Base-by-base conservation (phyloP, 2,113 vertebrate genomes). In the Ptyas mucosa region DNA sequence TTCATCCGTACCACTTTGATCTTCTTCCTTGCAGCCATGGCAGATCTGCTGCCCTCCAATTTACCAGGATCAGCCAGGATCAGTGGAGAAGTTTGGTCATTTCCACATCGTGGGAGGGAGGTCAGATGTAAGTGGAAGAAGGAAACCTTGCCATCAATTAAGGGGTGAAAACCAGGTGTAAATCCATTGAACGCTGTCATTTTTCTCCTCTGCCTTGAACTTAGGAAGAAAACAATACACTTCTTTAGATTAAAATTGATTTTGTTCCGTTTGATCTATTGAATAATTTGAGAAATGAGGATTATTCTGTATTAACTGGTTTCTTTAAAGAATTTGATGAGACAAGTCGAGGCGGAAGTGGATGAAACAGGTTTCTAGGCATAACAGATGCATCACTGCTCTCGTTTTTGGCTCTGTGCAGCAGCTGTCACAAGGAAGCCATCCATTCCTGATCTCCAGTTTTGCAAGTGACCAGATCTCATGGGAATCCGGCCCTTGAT, bases 361-460 rank as follows among this genome's bases (percentile, higher is more conserved):
- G 89, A 24, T 51, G 57, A 64, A 61, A 64, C 15, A 81, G n/a
- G n/a, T 39, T 81, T 20, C n/a, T 39, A 20, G 34, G 15, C 15
- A 39, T 81, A 81, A 81, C 6, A 39, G 69, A 39, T 81, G 34
- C 87, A 93, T 24, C 14, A 2, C 34, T 21, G 69, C 12, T 1
- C 53, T 94, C 94, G 94, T 91, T 95, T 91, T 94, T 0, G 0
- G 69, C 95, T 90, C 96, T 92, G 91, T 85, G 92, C 94, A 95
- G 92, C 94, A 94, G 95, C 96, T 96, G 95, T 93, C 91, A 91
- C 95, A 94, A 94, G 94, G 95, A 97, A 96, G 94, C 94, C 96
- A 92, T 96, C 57, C 81, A 93, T 94, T 95, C 96, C 95, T 95
- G 96, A 95, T 96, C 95, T 93, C 95, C 96, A 94, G 95, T 95